These are phyloP conservation scores for Heliconius hermathena DNA, from an alignment of 1,140 invertebrate genomes.

Conservation along the genomic window DNA sequence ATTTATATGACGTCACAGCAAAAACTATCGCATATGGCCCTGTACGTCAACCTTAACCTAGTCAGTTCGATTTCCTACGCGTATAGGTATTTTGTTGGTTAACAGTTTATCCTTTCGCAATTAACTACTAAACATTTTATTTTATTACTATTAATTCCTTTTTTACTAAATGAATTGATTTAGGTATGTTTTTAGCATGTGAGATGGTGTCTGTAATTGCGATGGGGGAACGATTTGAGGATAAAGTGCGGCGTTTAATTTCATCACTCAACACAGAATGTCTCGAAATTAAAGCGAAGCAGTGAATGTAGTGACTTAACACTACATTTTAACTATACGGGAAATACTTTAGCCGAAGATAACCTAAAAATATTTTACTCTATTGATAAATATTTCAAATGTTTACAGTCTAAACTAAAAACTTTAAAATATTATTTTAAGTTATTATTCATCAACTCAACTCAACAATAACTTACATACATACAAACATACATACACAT, in stretches of 20 bases:
- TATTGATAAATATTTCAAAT: neutral
- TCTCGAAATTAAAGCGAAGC: neutral
- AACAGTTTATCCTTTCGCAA: neutral
- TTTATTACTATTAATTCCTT: neutral
- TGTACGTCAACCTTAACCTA: constrained; percentile 27
- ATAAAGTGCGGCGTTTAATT: too few relatives aligned
- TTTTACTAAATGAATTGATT: too few relatives aligned
- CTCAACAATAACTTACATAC: constrained; percentile 43
- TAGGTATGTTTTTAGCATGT: too few relatives aligned
- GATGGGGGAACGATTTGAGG: too few relatives aligned
- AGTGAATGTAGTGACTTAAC: too few relatives aligned
- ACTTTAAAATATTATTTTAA: neutral
- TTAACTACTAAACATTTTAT: neutral
- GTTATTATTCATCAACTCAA: constrained; percentile 47
- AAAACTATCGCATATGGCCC: constrained; percentile 5
- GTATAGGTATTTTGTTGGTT: neutral
- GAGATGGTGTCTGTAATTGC: too few relatives aligned
- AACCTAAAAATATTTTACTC: neutral
- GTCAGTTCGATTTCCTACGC: constrained; percentile 18
- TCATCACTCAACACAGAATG: neutral
- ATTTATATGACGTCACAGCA: constrained; percentile 22
- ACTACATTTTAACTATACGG: neutral
- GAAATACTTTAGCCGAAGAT: neutral
- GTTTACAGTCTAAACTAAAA: neutral
- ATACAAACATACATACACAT: constrained; percentile 11